Evolutionary conservation across 2,888 invertebrate genomes (phyloP), one percentile per base, ranked within the genome.

Genomic region (Brachylomia viminalis): DNA sequence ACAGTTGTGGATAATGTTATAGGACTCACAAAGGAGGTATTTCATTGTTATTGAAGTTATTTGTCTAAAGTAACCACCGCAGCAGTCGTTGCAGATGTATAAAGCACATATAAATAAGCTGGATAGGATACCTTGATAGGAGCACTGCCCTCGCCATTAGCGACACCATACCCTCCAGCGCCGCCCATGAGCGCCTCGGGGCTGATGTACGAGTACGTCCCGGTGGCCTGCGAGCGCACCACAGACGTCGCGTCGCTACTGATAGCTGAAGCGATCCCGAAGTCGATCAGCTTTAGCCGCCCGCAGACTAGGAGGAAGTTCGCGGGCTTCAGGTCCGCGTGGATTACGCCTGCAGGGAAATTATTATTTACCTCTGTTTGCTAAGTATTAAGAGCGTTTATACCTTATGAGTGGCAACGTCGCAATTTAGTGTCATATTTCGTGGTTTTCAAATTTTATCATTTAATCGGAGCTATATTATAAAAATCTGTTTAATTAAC

Each of bases 291-390:
- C 96, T 99, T 99, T 74, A 99, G 94, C 62, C 98, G 97, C 3
- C 98, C 98, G 82, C 98, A 97, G 11, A 98, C 98, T 91, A 99
- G 97, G 61, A 99, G 97, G 94, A 99, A 99, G 95, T 99, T 99
- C 0, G 99, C 99, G 0, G 99, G 99, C 94, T 99, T 99, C 87
- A 99, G 95, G 95, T 99, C 99, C 0, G 99, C 98, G 95, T 99
- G 99, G 88, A 99, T 98, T 4, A 99, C 98, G 72, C 98, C 99
- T 98, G 91, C 2, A 23, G 11, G 38, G 20, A 59, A 23, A 58
- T 20, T 6, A n/a, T 20, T 0, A 49, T n/a, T 7, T 20, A 13
- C 5, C 20, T 20, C 7, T 5, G 27, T 5, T 6, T 2, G 17
- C 7, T 27, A 8, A 23, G 10, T n/a, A n/a, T n/a, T n/a, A n/a